Conservation (phyloP, 2,113 vertebrate genomes). For the Paedocypris sp. region DNA sequence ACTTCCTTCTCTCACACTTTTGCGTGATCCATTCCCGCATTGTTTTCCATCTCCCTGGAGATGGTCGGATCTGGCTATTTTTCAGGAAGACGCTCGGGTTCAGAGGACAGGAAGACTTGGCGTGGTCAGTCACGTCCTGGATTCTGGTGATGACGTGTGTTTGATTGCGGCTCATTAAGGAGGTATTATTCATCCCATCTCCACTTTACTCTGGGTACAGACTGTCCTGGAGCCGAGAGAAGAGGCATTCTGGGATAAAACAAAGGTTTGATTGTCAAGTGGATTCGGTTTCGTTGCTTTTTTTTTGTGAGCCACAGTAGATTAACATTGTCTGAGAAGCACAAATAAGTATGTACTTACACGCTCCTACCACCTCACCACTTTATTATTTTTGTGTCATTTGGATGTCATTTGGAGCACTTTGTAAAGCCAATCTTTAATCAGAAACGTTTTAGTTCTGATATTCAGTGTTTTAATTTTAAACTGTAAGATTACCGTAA, state of each 20-base stretch:
- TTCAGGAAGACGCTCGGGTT: conserved; percentile 44
- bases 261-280: conserved; percentile 43
- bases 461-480: too few species aligned
- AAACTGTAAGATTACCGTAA: too few species aligned
- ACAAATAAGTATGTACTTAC: neutral
- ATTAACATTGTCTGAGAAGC: too few species aligned
- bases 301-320: neutral
- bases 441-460: too few species aligned
- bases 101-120: conserved; percentile 5
- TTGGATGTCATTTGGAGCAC: too few species aligned
- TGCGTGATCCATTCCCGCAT: neutral
- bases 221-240: conserved; percentile 36
- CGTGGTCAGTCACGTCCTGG: conserved; percentile 34
- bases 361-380: too few species aligned
- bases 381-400: too few species aligned
- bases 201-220: conserved; percentile 2
- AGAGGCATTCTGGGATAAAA: conserved; percentile 28
- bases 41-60: too few species aligned
- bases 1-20: conserved; percentile 7
- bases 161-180: too few species aligned
- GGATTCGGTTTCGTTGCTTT: conserved; percentile 1
- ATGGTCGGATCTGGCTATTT: too few species aligned
- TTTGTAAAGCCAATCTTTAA: too few species aligned
- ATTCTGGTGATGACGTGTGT: conserved; percentile 26
- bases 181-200: neutral